These are phyloP conservation scores for Harpalus rufipes DNA, from an alignment of 2,888 invertebrate species.

Conservation along the genomic window DNA sequence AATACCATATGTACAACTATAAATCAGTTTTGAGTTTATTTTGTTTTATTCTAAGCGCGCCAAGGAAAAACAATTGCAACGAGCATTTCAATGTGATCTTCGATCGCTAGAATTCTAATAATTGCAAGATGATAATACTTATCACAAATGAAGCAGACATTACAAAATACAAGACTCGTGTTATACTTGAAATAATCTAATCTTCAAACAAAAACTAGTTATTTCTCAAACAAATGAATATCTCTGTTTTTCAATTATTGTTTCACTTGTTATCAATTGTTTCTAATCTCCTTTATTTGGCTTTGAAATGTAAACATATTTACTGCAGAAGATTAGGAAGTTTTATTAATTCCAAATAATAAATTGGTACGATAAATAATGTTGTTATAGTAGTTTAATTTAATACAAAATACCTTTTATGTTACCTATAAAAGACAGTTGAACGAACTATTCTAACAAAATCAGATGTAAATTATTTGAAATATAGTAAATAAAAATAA, in stretches of 20 bases:
- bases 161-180: constrained; percentile 27
- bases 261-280: constrained; percentile 17
- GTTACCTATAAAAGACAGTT: constrained; percentile 10
- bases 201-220: constrained; percentile 34
- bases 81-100: constrained; percentile 13
- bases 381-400: neutral
- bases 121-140: constrained; percentile 43
- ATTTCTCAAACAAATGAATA: constrained; percentile 20
- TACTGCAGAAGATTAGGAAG: constrained; percentile 9
- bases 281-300: constrained; percentile 27
- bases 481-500: constrained; percentile 3
- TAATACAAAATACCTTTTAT: neutral
- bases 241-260: constrained; percentile 30
- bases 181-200: constrained; percentile 17
- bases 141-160: constrained; percentile 40
- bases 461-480: neutral
- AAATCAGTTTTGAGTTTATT: constrained; percentile 36
- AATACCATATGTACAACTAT: neutral
- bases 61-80: constrained; percentile 25
- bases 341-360: neutral
- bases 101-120: constrained; percentile 46
- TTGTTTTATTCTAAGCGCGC: constrained; percentile 23
- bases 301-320: constrained; percentile 23
- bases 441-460: neutral
- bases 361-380: neutral